A percentile compares a stretch with the other conserved stretches of the same genome.
Evolutionary conservation across 2,888 invertebrate genomes (phyloP).

Genomic region (Hirtodrosophila alboralis): DNA sequence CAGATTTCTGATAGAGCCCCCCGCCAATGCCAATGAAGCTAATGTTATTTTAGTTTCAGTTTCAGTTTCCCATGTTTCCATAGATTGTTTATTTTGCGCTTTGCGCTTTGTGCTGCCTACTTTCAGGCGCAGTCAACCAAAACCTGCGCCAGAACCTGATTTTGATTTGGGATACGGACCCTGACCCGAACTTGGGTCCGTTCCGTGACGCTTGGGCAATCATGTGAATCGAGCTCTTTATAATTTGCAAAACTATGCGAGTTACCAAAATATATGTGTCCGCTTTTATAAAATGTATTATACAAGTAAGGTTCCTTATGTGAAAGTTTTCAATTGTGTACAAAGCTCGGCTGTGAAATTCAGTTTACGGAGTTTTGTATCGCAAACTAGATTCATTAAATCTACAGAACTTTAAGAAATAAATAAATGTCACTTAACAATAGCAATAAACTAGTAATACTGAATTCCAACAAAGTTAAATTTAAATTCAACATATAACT

Average conservation of each 20-base stretch:
- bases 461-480: too few species aligned
- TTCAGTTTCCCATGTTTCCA: constrained; percentile 28
- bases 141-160: constrained; percentile 49
- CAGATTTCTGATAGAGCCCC: constrained; percentile 34
- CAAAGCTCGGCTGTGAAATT: neutral
- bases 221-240: constrained; percentile 80
- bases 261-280: constrained; percentile 49
- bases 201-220: constrained; percentile 67
- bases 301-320: constrained; percentile 1
- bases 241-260: constrained; percentile 70
- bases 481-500: too few species aligned
- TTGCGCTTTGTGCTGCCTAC: constrained; percentile 56
- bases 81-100: constrained; percentile 37
- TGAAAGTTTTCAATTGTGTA: neutral
- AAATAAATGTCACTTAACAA: too few species aligned
- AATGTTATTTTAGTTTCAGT: constrained; percentile 54
- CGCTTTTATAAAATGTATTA: constrained; percentile 30
- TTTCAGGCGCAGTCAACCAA: constrained; percentile 68
- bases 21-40: constrained; percentile 24
- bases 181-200: constrained; percentile 31
- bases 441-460: too few species aligned
- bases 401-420: too few species aligned
- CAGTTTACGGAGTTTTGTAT: too few species aligned
- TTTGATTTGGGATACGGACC: constrained; percentile 48
- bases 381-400: too few species aligned